phyloP scores from a whole-genome alignment of 1,140 invertebrate species.

The Brevipalpus yothersi region DNA sequence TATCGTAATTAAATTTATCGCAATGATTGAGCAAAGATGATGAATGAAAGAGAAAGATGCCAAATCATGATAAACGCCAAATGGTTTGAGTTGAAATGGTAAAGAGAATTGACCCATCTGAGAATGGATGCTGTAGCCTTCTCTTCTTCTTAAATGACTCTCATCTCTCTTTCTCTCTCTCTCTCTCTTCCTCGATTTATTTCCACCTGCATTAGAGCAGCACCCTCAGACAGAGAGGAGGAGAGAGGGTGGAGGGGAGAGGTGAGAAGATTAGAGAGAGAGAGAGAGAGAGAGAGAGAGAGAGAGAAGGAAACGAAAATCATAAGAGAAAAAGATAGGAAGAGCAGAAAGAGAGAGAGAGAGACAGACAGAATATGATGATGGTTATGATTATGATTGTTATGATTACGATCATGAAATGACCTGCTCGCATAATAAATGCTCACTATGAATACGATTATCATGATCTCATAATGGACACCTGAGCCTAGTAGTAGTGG shows the following conservation, averaged over 20 bases:
- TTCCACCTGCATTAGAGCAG: background rate
- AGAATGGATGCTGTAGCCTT: no score
- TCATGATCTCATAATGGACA: no score
- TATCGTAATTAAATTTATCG: background rate
- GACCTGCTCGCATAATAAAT: background rate
- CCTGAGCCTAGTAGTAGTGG: no score
- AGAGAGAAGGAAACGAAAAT: background rate
- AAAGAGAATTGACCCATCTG: no score
- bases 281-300: background rate
- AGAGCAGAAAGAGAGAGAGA: background rate
- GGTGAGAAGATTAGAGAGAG: background rate
- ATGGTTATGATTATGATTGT: background rate
- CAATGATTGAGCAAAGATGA: background rate
- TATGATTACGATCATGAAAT: background rate
- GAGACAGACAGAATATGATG: background rate
- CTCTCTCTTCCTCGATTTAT: no score
- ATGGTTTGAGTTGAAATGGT: no score
- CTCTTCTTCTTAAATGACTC: no score
- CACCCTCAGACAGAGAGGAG: background rate
- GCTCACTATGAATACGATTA: no score
- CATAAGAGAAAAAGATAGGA: background rate
- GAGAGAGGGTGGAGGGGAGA: background rate
- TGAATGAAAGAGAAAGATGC: background rate
- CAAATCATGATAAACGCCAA: background rate
- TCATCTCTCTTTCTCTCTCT: no score